Conservation (phyloP, 2,888 invertebrate species). For the Cynaeus angustus region DNA sequence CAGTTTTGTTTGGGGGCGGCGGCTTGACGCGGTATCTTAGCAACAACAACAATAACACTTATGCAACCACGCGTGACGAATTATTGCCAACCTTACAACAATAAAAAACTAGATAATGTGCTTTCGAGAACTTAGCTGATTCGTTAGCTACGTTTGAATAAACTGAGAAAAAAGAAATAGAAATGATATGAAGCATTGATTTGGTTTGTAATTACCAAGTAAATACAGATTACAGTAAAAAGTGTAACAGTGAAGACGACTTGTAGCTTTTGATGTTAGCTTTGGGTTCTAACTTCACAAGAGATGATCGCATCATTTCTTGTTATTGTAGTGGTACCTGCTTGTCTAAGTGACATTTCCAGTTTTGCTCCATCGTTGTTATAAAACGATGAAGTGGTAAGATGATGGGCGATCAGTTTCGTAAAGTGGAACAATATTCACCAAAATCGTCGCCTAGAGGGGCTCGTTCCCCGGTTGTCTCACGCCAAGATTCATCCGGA, state of each 20-base stretch:
- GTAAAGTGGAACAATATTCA: constrained; percentile 94
- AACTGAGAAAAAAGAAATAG: no score
- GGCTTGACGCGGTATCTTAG: constrained; percentile 48
- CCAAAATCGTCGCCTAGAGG: constrained; percentile 96
- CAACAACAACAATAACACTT: constrained; percentile 33
- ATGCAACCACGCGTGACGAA: constrained; percentile 7
- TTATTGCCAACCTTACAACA: not conserved
- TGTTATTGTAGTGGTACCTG: not conserved
- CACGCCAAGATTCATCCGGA: constrained; percentile 96
- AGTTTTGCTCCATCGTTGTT: constrained; percentile 38
- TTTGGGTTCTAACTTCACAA: no score
- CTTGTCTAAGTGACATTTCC: constrained; percentile 15
- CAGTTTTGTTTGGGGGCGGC: constrained; percentile 41
- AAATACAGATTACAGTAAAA: no score
- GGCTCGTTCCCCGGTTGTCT: constrained; percentile 95
- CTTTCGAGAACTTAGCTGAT: not conserved
- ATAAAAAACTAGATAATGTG: constrained; percentile 9
- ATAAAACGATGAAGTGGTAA: constrained; percentile 75
- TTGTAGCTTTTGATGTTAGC: no score
- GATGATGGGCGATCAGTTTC: constrained; percentile 95
- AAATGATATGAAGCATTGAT: no score
- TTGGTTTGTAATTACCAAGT: no score
- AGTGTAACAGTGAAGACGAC: no score
- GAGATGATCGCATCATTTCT: no score
- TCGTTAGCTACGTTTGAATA: no score